These are phyloP conservation scores for Pedicia rivosa DNA, from an alignment of 2,888 invertebrate genomes.

Conservation along the genomic window DNA sequence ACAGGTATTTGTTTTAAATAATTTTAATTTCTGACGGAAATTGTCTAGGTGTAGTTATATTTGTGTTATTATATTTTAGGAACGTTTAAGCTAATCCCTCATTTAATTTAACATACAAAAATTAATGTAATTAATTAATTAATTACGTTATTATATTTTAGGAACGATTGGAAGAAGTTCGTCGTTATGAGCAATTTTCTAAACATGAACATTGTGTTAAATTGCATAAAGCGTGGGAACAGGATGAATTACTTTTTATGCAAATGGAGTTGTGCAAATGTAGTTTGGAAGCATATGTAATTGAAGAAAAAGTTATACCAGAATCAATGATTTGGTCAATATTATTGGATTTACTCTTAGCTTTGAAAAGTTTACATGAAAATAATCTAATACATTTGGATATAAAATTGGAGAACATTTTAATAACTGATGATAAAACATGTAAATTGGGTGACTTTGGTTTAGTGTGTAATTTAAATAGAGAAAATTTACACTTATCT, in stretches of 20 bases:
- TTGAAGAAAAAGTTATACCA: slow-evolving; percentile 36
- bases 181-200: slow-evolving; percentile 49
- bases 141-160: too few relatives aligned
- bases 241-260: slow-evolving; percentile 46
- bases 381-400: slow-evolving; percentile 54
- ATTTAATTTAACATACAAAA: not conserved
- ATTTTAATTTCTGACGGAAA: too few relatives aligned
- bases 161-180: slow-evolving; percentile 45
- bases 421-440: slow-evolving; percentile 42
- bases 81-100: too few relatives aligned
- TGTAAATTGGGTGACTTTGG: slow-evolving; percentile 67
- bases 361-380: slow-evolving; percentile 49
- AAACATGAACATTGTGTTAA: slow-evolving; percentile 48
- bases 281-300: slow-evolving; percentile 41
- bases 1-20: too few relatives aligned
- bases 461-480: slow-evolving; percentile 44
- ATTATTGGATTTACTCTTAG: slow-evolving; percentile 44
- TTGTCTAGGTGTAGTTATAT: too few relatives aligned
- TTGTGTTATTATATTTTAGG: too few relatives aligned
- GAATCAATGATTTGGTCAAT: slow-evolving; percentile 49
- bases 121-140: slow-evolving; percentile 17
- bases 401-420: slow-evolving; percentile 62
- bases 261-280: slow-evolving; percentile 53
- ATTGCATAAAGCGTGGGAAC: slow-evolving; percentile 58
- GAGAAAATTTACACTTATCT: slow-evolving; percentile 36